A percentile compares a stretch with the other conserved stretches of the same genome.
Conservation (phyloP, 2,113 vertebrate genomes). For the Pyxicephalus adspersus region DNA sequence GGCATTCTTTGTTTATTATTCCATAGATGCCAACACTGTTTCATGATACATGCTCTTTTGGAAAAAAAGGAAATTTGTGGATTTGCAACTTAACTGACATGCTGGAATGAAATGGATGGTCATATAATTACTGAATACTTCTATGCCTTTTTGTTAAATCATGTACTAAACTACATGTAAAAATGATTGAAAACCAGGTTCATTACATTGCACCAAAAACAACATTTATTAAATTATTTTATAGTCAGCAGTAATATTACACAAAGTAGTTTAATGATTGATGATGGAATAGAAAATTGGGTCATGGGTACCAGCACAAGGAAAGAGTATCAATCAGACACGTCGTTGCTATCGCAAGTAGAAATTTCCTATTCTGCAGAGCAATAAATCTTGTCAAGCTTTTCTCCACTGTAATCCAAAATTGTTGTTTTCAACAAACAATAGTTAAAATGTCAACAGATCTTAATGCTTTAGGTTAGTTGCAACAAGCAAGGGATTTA, state of each 20-base stretch:
- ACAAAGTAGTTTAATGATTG: constrained; percentile 34
- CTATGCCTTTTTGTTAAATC: no score
- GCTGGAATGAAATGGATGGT: no score
- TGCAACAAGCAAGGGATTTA: not conserved
- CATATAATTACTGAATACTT: no score
- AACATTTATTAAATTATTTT: constrained; percentile 14
- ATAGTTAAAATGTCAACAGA: constrained; percentile 21
- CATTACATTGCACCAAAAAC: not conserved
- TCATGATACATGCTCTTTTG: not conserved
- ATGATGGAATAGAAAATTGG: constrained; percentile 49
- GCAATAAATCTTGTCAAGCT: constrained; percentile 50
- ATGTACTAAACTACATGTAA: not conserved
- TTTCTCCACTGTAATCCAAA: constrained; percentile 29
- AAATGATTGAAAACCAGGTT: not conserved
- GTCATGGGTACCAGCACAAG: constrained; percentile 13
- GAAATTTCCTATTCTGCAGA: constrained; percentile 17
- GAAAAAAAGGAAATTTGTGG: not conserved
- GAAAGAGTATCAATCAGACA: constrained; percentile 46
- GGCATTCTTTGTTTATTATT: not conserved
- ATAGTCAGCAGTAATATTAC: not conserved
- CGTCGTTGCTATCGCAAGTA: constrained; percentile 8
- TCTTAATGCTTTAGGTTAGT: not conserved
- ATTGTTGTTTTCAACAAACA: constrained; percentile 40
- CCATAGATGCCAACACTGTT: not conserved
- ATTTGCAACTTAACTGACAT: not conserved